Evolutionary conservation across 1,140 invertebrate species (phyloP).

Genomic region (Trichomalopsis sarcophagae): DNA sequence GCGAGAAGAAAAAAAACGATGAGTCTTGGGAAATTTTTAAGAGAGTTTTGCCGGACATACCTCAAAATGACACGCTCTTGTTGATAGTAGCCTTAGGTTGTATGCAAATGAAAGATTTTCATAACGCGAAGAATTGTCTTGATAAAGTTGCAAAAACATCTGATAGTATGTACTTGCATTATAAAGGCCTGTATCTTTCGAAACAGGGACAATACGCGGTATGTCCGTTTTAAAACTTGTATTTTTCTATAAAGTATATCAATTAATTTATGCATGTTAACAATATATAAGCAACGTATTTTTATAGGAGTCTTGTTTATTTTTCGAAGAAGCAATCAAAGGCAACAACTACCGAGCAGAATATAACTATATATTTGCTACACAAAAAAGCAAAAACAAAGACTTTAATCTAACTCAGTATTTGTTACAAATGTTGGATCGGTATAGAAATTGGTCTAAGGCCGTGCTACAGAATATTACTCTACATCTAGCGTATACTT

Average conservation of each 20-base stretch:
- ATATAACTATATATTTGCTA: not conserved
- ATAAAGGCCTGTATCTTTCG: not conserved
- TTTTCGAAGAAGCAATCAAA: not conserved
- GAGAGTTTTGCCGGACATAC: not conserved
- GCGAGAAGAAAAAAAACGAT: not conserved
- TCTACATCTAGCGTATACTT: constrained; percentile 12
- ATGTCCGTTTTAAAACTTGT: not conserved
- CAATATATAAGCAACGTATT: not conserved
- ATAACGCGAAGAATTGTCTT: not conserved
- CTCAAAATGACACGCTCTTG: not conserved
- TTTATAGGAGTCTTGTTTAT: not conserved
- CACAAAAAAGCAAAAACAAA: not conserved
- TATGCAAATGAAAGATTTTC: not conserved
- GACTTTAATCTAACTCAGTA: not conserved
- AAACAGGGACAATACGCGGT: not conserved
- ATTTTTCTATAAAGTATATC: no score
- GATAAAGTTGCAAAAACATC: not conserved
- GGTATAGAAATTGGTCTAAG: not conserved
- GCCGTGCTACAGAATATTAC: not conserved
- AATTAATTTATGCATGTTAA: no score
- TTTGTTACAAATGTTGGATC: not conserved
- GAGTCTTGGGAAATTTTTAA: not conserved
- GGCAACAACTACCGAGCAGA: not conserved
- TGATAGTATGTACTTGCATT: constrained; percentile 10
- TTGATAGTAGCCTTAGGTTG: constrained; percentile 9